These are phyloP conservation scores for Anableps anableps DNA, from an alignment of 2,797 vertebrate species.

Conservation along the genomic window DNA sequence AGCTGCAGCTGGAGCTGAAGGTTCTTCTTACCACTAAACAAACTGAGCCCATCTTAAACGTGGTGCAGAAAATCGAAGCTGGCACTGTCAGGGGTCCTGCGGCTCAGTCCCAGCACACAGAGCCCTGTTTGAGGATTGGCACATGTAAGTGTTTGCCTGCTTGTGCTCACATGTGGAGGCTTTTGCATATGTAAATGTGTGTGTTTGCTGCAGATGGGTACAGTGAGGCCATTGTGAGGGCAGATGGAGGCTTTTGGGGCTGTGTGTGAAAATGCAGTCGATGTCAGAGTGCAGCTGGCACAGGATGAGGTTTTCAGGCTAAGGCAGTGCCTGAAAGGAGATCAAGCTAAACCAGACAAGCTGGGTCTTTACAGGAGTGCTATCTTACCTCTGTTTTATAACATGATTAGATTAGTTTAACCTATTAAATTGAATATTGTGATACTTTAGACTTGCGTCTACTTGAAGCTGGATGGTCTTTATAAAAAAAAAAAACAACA, in stretches of 20 bases:
- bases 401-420: slow-evolving; percentile 25
- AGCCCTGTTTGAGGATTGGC: slow-evolving; percentile 27
- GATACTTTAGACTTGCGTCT: not conserved
- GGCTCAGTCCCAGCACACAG: slow-evolving; percentile 53
- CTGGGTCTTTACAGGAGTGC: slow-evolving; percentile 6
- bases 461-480: not conserved
- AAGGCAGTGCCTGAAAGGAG: not conserved
- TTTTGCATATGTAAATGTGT: slow-evolving; percentile 51
- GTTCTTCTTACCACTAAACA: slow-evolving; percentile 32
- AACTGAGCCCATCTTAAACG: slow-evolving; percentile 28
- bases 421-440: not conserved
- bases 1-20: slow-evolving; percentile 6
- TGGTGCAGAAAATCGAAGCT: slow-evolving; percentile 45
- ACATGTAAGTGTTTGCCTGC: slow-evolving; percentile 48
- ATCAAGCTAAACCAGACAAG: not conserved
- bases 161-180: slow-evolving; percentile 33
- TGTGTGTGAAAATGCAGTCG: slow-evolving; percentile 77
- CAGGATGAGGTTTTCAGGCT: slow-evolving; percentile 51
- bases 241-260: slow-evolving; percentile 48
- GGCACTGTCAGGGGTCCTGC: slow-evolving; percentile 57
- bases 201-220: slow-evolving; percentile 55
- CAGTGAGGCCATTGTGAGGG: slow-evolving; percentile 73
- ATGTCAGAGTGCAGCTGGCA: slow-evolving; percentile 75
- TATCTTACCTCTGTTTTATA: slow-evolving; percentile 29
- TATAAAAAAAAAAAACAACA: not conserved